A percentile compares a stretch with the other conserved stretches of the same genome.
phyloP scores from a whole-genome alignment of 35 echinoderm and acorn worm genomes.

The Strongylocentrotus purpuratus region DNA sequence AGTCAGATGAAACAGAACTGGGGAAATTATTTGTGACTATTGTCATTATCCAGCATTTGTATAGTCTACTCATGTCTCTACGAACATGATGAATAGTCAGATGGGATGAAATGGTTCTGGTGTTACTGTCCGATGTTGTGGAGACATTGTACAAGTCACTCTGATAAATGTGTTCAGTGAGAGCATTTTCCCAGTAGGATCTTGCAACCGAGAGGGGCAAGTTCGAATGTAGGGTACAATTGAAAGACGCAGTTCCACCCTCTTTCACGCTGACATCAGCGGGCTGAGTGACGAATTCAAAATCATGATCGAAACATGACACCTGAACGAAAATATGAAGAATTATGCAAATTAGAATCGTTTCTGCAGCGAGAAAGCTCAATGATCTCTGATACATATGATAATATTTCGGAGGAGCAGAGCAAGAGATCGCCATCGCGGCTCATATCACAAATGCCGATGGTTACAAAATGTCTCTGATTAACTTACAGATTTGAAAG shows the following conservation, averaged over 20 bases:
- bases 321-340: neutral
- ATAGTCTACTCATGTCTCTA: neutral
- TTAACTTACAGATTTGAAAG: neutral
- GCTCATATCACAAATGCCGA: neutral
- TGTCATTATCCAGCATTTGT: constrained; percentile 8
- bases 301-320: neutral
- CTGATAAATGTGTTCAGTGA: neutral
- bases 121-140: neutral
- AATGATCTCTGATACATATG: neutral
- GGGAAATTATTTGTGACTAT: neutral
- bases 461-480: neutral
- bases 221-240: neutral
- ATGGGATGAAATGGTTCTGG: neutral
- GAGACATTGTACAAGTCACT: neutral
- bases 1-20: neutral
- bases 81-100: neutral
- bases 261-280: neutral
- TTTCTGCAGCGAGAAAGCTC: neutral
- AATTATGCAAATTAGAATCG: neutral
- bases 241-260: neutral
- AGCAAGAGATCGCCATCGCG: neutral
- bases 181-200: neutral
- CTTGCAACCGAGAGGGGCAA: neutral
- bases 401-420: neutral
- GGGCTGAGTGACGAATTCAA: neutral